Evolutionary conservation across 2,888 invertebrate species (phyloP), one percentile per base, ranked within the genome.

Genomic region (Alcis repandata): DNA sequence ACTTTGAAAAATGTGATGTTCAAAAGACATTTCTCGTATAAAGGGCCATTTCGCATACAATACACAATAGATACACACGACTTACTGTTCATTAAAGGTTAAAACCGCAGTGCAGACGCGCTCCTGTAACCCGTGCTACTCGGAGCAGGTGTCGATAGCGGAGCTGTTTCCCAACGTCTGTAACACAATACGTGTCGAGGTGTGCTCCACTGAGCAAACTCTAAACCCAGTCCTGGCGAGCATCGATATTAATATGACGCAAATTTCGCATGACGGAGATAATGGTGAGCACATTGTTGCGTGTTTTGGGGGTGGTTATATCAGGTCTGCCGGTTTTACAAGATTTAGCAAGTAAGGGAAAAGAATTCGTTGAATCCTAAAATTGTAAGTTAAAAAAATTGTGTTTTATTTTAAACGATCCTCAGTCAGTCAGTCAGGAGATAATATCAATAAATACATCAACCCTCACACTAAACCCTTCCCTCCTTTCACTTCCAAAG

Each of bases 111-210:
- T 95, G 7, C 94, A 94, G 72, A 95, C 94, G 72, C 94, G 94
- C n/a, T 95, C 94, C 0, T 92, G 89, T 60, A 91, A 94, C 38
- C 97, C 97, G 0, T 90, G 91, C 17, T 98, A 97, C 95, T 96
- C 96, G 79, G 96, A 98, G 83, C 95, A 95, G 81, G 92, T 98
- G 20, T 94, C 95, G 0, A 96, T 98, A 79, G 95, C 95, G 1
- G 98, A 98, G 87, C 95, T 96, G 90, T 98, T 97, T 85, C 98
- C 98, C 0, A 97, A 97, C 0, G 87, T 97, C 51, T 96, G 96
- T 70, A 96, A 97, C 74, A 92, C 95, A 0, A 94, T 98, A 41
- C 94, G 95, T 67, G 91, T 98, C 2, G 95, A 96, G 53, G 84
- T 96, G 0, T 89, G 92, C 67, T 76, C 83, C 0, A 82, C 85